Evolutionary conservation across 2,113 vertebrate species (phyloP).

Genomic region (Colaptes auratus): DNA sequence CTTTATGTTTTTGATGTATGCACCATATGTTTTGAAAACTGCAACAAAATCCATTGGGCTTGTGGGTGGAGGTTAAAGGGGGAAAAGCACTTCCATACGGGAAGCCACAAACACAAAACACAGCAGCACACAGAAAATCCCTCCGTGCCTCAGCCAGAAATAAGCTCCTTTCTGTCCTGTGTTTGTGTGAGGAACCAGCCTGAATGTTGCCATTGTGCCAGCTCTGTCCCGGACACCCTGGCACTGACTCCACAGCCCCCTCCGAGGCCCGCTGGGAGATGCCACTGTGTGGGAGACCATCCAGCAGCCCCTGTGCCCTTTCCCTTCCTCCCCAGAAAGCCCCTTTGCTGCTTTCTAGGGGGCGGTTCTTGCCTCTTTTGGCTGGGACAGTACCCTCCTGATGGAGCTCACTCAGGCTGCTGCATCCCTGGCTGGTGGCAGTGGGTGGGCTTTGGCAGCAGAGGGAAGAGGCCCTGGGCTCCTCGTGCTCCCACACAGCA

Average conservation of each 20-base stretch:
- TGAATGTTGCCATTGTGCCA: constrained; percentile 53
- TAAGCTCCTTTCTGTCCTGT: constrained; percentile 42
- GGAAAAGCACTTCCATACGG: constrained; percentile 38
- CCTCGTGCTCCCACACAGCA: background rate
- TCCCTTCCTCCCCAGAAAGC: background rate
- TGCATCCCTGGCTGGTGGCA: background rate
- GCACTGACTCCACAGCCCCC: background rate
- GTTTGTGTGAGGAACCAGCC: background rate
- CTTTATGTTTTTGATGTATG: constrained; percentile 33
- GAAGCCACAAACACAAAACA: constrained; percentile 22
- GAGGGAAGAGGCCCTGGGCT: background rate
- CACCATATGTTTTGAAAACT: constrained; percentile 51
- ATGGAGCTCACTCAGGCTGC: background rate
- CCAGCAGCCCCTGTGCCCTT: background rate
- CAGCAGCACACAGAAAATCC: constrained; percentile 55
- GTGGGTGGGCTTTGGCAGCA: background rate
- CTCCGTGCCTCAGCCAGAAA: background rate
- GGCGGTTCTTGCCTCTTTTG: background rate
- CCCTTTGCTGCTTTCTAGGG: background rate
- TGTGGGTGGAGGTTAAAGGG: constrained; percentile 42
- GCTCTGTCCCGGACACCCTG: constrained; percentile 3
- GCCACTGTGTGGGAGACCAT: background rate
- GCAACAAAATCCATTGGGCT: background rate
- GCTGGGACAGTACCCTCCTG: background rate
- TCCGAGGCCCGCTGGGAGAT: background rate